Base-by-base conservation (phyloP, 2,888 invertebrate species). In the Cosmia pyralina region DNA sequence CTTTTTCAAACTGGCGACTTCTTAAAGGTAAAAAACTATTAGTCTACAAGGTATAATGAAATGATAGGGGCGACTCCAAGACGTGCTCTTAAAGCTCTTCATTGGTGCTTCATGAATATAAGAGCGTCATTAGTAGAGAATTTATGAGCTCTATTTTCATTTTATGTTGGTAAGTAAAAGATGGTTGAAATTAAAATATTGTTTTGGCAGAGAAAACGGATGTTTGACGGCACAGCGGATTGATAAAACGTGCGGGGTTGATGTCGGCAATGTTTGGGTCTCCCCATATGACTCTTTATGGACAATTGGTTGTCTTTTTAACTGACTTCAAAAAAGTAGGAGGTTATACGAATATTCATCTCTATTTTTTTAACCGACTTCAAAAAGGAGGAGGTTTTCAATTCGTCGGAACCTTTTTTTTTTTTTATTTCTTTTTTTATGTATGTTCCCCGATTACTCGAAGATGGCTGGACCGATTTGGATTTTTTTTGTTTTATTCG, bases 71-170 rank as follows among this genome's bases (percentile, higher is more conserved):
- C 34, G 15, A 65, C 55, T 67, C 15, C 34, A 55, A 34, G 63
- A 34, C 15, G 22, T 41, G 38, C 53, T 66, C 44, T 17, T 59
- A 52, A 62, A 50, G 69, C 46, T 64, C 22, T 72, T 69, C 46
- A 60, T 52, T 53, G 46, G 34, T 38, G 15, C 44, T 64, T 81
- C 67, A 57, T 75, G 76, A 79, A 79, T 69, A 66, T 80, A 66
- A 72, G 59, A 80, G 65, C 58, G 22, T 69, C 68, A 63, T 82
- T 72, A 80, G 34, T n/a, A 15, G 2, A 55, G 41, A 66, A 62
- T 65, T 77, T 53, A 46, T 60, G 41, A 57, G 59, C 19, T 34
- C 55, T 34, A 34, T 57, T 57, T 59, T 52, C 11, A 53, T 66
- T 81, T 76, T 46, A 60, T 55, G 38, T 46, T 59, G 6, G 44